Evolutionary conservation across 2,797 vertebrate genomes (phyloP), one percentile per base, ranked within the genome.

Genomic region (Centropyge bicolor): DNA sequence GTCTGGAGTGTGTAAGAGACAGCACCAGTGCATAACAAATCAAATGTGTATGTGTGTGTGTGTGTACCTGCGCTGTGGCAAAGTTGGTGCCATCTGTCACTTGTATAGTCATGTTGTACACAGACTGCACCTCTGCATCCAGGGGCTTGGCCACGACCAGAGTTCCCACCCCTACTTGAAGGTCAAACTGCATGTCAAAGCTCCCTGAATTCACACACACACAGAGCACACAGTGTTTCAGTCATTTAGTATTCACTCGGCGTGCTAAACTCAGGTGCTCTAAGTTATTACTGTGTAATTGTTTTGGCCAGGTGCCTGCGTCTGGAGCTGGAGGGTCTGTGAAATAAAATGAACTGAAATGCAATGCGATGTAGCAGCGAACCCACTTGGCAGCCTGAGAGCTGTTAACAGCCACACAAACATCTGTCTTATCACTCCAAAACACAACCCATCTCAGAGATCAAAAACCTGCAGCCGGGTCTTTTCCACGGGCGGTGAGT

Each of bases 51-150:
- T n/a, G n/a, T 31, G 27, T 31, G 27, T 31, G 27, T 31, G 69
- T 73, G 80, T 83, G 89, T 92, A 99, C 98, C 97, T 98, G 97
- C 48, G 97, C 95, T 36, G 95, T 95, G 86, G 98, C 96, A 70
- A 95, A 91, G 89, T 93, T 96, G 83, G 96, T 98, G 83, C 98
- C 98, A 90, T 99, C 98, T 61, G 98, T 98, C 88, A 98, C 98
- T 89, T 97, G 97, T 8, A 99, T 94, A 0, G 97, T 99, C 95
- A 99, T 95, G 93, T 98, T 99, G 91, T 98, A 99, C 91, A 95
- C 93, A 51, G 97, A 97, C 88, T 97, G 98, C 75, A 96, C 91
- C 87, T 99, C 98, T 70, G 97, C 97, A 92, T 99, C 98, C 75
- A 99, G 95, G 73, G 96, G 96, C 90, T 94, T 97, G 84, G 98